Evolutionary conservation across 1,140 invertebrate species (phyloP), one percentile per base, ranked within the genome.

Genomic region (Atopsyche davidsoni): DNA sequence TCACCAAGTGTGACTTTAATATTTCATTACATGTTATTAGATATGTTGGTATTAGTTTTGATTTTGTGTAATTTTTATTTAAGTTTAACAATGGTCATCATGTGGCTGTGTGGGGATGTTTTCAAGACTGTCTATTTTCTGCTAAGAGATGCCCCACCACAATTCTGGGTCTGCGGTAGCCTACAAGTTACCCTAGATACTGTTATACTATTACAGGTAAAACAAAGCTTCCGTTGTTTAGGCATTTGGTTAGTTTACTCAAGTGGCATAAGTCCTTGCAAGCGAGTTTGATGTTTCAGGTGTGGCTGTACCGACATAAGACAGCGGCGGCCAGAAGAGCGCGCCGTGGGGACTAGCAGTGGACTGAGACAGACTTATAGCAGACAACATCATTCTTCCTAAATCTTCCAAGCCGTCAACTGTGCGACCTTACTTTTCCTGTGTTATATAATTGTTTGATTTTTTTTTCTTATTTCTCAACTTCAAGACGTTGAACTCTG

Each of bases 51-150:
- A 31, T 9, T 31, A 31, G n/a, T n/a, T n/a, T n/a, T n/a, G n/a
- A 28, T n/a, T 7, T 28, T 28, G 13, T 36, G 35, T 36, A 36
- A 58, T 59, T n/a, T 68, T 66, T 68, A 61, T 77, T 84, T 63
- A 69, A 90, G 86, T 67, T 72, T 89, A 51, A 78, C 80, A 53
- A 99, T 98, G 96, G 96, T 99, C 25, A 72, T 89, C 14, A 91
- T 98, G 84, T 99, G 96, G 96, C 91, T 92, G 7, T 78, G 82
- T 57, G 87, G 88, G 58, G 96, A 99, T 77, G 73, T 95, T 32
- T 98, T 96, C 68, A 99, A 99, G 75, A 99, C 96, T 53, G 79
- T 83, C 42, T 99, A 99, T 68, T 99, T 98, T 72, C 77, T 98
- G 49, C 65, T 92, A 44, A 79, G 91, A 58, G 77, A 87, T 55